phyloP scores from a whole-genome alignment of 2,888 invertebrate genomes.

The Ormyrus thymus region DNA sequence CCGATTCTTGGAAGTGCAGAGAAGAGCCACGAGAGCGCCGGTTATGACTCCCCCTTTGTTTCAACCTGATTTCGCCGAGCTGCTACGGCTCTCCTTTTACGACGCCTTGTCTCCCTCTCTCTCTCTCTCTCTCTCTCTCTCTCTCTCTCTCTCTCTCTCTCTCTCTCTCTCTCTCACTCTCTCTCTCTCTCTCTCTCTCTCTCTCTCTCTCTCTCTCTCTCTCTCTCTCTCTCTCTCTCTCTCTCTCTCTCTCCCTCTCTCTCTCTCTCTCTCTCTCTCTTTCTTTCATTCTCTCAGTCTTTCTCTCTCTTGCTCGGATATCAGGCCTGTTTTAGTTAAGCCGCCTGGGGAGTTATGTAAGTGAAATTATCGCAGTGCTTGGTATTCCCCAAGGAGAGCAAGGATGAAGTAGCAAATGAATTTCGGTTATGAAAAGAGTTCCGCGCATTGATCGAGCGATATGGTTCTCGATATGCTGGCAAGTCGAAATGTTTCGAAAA shows the following conservation, averaged over 20 bases:
- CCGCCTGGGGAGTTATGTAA: too few species aligned
- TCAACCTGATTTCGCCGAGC: slow-evolving; percentile 39
- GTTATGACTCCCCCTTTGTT: slow-evolving; percentile 57
- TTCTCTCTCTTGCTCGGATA: background rate
- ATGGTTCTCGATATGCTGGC: too few species aligned
- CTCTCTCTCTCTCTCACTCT: background rate
- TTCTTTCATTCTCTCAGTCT: too few species aligned
- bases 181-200: background rate
- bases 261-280: slow-evolving; percentile 1
- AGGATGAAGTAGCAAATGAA: too few species aligned
- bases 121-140: slow-evolving; percentile 24
- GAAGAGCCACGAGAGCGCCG: slow-evolving; percentile 29
- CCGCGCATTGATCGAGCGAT: too few species aligned
- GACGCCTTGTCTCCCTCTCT: slow-evolving; percentile 10
- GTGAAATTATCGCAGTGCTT: too few species aligned
- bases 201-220: background rate
- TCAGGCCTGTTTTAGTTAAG: background rate
- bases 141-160: slow-evolving; percentile 31
- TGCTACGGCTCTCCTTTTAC: slow-evolving; percentile 17
- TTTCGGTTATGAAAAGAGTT: too few species aligned
- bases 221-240: background rate
- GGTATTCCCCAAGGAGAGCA: too few species aligned
- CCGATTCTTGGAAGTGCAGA: slow-evolving; percentile 43
- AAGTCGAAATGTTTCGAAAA: too few species aligned
- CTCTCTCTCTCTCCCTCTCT: slow-evolving; percentile 37